Evolutionary conservation across 2,888 invertebrate genomes (phyloP).

Genomic region (Callinectes sapidus): DNA sequence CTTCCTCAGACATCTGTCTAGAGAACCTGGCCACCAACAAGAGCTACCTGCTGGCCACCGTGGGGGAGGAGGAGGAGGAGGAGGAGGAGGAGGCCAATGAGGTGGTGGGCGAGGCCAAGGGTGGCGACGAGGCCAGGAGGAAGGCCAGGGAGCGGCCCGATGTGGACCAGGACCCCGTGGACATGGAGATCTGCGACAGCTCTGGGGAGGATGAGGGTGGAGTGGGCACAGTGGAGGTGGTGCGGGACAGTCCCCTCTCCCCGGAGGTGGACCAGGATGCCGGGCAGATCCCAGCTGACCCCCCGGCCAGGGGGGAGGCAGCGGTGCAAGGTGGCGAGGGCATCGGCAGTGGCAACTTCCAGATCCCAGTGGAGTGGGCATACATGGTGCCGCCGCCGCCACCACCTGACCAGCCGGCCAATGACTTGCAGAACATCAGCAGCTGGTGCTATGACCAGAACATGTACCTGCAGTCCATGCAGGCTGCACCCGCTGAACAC

Average conservation of each 20-base stretch:
- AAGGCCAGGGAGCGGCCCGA: neutral
- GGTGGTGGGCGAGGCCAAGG: neutral
- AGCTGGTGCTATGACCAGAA: conserved; percentile 68
- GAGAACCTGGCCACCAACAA: conserved; percentile 17
- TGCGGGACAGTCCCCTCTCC: conserved; percentile 33
- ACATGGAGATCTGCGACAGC: conserved; percentile 65
- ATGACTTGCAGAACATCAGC: conserved; percentile 60
- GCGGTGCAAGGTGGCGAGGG: neutral
- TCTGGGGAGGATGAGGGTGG: conserved; percentile 56
- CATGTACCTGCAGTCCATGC: conserved; percentile 69
- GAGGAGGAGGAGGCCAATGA: neutral
- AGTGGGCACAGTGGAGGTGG: neutral
- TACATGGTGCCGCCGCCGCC: conserved; percentile 71
- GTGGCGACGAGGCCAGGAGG: neutral
- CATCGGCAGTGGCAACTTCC: conserved; percentile 41
- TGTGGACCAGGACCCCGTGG: conserved; percentile 57
- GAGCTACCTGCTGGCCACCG: neutral
- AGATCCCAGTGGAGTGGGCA: conserved; percentile 71
- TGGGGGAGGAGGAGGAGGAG: neutral
- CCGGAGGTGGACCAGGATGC: neutral
- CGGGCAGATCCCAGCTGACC: neutral
- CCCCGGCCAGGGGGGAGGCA: neutral
- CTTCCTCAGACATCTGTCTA: neutral
- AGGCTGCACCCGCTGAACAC: neutral
- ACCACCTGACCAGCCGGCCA: conserved; percentile 65